Evolutionary conservation across 2,888 invertebrate genomes (phyloP).

Genomic region (Drosophila anceps): DNA sequence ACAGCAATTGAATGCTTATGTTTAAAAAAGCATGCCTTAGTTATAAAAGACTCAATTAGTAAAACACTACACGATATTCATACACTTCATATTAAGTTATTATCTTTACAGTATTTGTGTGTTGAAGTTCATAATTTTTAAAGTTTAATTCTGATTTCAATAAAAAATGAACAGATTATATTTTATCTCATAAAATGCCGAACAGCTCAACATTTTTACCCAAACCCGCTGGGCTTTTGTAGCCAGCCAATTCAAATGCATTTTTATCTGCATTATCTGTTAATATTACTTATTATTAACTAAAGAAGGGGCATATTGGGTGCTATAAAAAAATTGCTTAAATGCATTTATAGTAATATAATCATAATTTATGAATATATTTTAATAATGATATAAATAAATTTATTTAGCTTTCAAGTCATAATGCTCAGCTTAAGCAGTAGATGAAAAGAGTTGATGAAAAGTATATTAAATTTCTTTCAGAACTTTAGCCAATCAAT

Average conservation of each 20-base stretch:
- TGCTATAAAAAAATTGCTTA: neutral
- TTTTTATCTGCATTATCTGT: neutral
- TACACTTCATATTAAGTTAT: neutral
- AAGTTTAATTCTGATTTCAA: neutral
- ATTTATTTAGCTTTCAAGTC: too few relatives aligned
- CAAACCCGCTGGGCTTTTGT: neutral
- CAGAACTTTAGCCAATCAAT: neutral
- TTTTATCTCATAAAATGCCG: slow-evolving; percentile 6
- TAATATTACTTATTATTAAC: neutral
- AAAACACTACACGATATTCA: neutral
- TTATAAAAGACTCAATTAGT: slow-evolving; percentile 13
- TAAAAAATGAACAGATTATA: neutral
- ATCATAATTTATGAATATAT: too few relatives aligned
- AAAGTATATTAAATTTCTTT: neutral
- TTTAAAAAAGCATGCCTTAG: too few relatives aligned
- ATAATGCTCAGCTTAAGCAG: too few relatives aligned
- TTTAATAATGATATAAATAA: too few relatives aligned
- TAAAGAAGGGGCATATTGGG: neutral
- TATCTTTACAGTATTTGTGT: neutral
- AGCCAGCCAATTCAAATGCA: slow-evolving; percentile 7
- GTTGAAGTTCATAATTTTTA: neutral
- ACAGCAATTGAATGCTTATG: too few relatives aligned
- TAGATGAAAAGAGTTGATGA: neutral
- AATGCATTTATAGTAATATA: neutral
- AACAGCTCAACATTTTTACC: slow-evolving; percentile 25